Evolutionary conservation across 2,797 vertebrate species (phyloP).

Genomic region (Smutsia temminckii): DNA sequence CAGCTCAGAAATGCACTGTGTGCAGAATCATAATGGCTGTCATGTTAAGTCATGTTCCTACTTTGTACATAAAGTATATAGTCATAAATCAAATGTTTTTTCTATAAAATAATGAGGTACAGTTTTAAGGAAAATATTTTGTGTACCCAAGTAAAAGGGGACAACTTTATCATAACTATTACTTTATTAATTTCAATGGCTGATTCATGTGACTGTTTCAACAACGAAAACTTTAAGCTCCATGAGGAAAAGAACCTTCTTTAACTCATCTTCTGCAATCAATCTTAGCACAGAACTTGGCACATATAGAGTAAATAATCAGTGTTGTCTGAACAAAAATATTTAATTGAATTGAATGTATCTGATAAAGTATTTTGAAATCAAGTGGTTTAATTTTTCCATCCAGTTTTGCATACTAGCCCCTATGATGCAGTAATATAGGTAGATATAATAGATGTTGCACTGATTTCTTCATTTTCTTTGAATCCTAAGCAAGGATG

Average conservation of each 20-base stretch:
- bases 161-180: background rate
- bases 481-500: background rate
- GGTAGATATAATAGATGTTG: background rate
- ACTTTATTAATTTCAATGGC: background rate
- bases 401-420: background rate
- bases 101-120: background rate
- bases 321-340: background rate
- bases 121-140: background rate
- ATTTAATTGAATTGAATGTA: background rate
- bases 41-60: background rate
- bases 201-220: background rate
- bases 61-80: background rate
- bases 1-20: background rate
- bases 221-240: background rate
- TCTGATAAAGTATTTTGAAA: background rate
- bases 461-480: background rate
- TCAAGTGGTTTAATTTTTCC: background rate
- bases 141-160: background rate
- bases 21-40: background rate
- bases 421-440: background rate
- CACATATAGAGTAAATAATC: rapidly evolving
- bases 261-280: background rate
- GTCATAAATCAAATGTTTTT: background rate
- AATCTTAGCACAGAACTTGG: background rate
- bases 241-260: background rate